Base-by-base conservation (phyloP, 2,797 vertebrate species). In the Echeneis naucrates region DNA sequence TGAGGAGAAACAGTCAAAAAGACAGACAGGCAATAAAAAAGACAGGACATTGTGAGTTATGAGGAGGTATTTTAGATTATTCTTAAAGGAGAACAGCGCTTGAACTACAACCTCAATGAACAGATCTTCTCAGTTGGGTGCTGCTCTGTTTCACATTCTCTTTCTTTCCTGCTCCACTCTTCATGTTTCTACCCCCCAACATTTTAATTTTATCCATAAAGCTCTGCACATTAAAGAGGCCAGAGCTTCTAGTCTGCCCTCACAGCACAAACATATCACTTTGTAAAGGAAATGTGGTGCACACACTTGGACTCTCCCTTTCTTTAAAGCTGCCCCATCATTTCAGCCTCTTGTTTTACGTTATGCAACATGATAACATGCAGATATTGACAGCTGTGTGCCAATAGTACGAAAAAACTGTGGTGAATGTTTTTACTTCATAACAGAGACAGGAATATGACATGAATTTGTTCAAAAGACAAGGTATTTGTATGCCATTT, bases 1-100 rank as follows among this genome's bases (percentile, higher is more conserved):
- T 99, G 88, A 53, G 35, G 19, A 59, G n/a, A 66, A 24, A 50
- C 40, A 56, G 54, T 67, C 9, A 65, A 26, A 19, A 14, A 45
- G 23, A 51, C 24, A n/a, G 35, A 14, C 23, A 55, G 23, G 75
- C 7, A 45, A 56, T 45, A 5, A 52, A 32, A 23, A 21, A 50
- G 17, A 60, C 8, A 6, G 2, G 62, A 44, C 5, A 37, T 40
- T 5, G 78, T 52, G 19, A 52, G 40, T 33, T 62, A 81, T 35
- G 17, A 73, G n/a, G 10, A 64, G 16, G 2, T 8, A 55, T 9
- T 83, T 81, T 80, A 63, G 55, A 80, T 77, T 26, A 60, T 47
- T 61, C 4, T 45, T 21, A 52, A 53, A 55, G 56, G 40, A 68
- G 8, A 58, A 47, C 40, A 57, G 23, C 4, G 8, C 8, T 66